Percentiles rank a stretch among this genome's conserved stretches.
Evolutionary conservation across 2,797 vertebrate species (phyloP).

Genomic region (Cuculus canorus): DNA sequence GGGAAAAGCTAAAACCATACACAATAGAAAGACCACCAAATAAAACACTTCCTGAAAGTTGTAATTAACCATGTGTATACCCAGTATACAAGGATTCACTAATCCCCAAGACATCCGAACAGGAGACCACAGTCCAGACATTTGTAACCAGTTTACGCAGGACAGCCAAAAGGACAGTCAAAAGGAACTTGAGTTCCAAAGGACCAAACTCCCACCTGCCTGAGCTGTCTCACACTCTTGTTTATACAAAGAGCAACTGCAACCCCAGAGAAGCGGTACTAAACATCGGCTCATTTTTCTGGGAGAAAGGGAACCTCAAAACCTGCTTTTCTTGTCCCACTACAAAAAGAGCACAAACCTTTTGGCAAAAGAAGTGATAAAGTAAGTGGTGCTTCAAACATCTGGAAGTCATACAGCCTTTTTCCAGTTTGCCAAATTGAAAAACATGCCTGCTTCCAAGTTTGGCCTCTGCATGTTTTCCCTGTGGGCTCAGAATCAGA

Average conservation of each 20-base stretch:
- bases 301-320: background rate
- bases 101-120: background rate
- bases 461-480: background rate
- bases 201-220: background rate
- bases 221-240: background rate
- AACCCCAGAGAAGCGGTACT: background rate
- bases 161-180: background rate
- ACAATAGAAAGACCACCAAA: background rate
- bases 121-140: conserved; percentile 26
- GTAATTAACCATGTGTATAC: background rate
- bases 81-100: conserved; percentile 50
- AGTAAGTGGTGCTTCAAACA: background rate
- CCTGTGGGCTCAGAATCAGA: conserved; percentile 44
- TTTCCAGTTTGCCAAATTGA: background rate
- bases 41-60: background rate
- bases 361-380: background rate
- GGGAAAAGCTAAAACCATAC: background rate
- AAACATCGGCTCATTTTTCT: background rate
- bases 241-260: background rate
- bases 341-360: background rate
- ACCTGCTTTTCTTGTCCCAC: background rate
- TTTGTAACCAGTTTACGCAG: background rate
- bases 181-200: background rate
- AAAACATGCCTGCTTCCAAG: background rate
- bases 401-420: background rate